phyloP scores from a whole-genome alignment of 2,113 vertebrate species.

The Sander vitreus region DNA sequence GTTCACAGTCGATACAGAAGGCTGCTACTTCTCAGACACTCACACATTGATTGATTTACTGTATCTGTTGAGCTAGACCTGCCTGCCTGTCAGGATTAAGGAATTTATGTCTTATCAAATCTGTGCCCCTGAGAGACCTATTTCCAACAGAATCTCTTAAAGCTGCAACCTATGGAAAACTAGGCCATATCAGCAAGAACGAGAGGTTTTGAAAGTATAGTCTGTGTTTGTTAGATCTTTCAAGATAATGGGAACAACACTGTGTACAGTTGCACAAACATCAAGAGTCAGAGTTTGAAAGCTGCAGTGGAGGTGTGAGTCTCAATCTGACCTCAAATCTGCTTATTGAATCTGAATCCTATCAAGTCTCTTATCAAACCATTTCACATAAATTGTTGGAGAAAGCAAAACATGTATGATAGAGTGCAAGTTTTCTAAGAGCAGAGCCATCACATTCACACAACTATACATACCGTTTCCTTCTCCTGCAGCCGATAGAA shows the following conservation, averaged over 20 bases:
- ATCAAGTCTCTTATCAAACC: conserved; percentile 1
- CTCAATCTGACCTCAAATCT: conserved; percentile 19
- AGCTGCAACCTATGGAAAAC: conserved; percentile 62
- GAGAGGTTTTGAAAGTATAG: conserved; percentile 25
- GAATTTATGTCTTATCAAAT: conserved; percentile 78
- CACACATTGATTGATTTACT: conserved; percentile 76
- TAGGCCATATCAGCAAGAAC: conserved; percentile 48
- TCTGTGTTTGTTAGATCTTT: conserved; percentile 41
- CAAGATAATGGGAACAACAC: conserved; percentile 43
- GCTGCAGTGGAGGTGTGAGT: neutral
- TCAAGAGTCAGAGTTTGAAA: conserved; percentile 10
- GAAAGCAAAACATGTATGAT: neutral
- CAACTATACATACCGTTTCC: conserved; percentile 15
- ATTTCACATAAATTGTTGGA: neutral
- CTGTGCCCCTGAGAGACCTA: conserved; percentile 57
- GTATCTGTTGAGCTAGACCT: conserved; percentile 76
- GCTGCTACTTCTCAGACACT: conserved; percentile 70
- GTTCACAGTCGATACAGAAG: conserved; percentile 65
- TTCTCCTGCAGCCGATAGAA: conserved; percentile 20
- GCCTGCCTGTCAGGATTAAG: conserved; percentile 80
- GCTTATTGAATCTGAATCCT: conserved; percentile 4
- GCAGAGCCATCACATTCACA: conserved; percentile 9
- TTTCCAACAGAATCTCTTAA: conserved; percentile 55
- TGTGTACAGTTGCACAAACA: conserved; percentile 11
- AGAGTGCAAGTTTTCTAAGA: neutral